phyloP scores from a whole-genome alignment of 37 sponge, comb jelly and placozoan species.

The Axinella damicornis region DNA sequence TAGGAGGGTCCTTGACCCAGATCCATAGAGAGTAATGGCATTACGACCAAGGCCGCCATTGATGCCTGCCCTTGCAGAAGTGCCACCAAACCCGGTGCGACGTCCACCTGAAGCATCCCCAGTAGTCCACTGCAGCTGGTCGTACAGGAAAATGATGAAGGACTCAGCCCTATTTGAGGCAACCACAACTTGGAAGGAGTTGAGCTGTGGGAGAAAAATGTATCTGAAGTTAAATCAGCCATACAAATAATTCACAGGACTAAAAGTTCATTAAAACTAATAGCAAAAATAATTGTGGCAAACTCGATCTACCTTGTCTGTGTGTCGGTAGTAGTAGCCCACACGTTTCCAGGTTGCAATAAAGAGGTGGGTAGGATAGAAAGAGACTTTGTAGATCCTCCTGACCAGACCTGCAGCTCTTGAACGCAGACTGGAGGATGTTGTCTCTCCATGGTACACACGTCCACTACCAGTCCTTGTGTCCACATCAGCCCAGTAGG shows the following conservation, averaged over 20 bases:
- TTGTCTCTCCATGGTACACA: conserved; percentile 27
- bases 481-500: conserved; percentile 13
- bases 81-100: too few relatives aligned
- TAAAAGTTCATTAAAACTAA: too few relatives aligned
- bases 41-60: conserved; percentile 28
- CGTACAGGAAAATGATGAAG: conserved; percentile 15
- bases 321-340: neutral
- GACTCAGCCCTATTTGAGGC: conserved; percentile 1
- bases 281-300: too few relatives aligned
- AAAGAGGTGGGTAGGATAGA: neutral
- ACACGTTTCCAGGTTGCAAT: conserved; percentile 16
- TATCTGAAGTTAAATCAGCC: too few relatives aligned
- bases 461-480: neutral
- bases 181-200: conserved; percentile 32
- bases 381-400: neutral
- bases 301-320: neutral
- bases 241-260: too few relatives aligned
- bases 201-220: neutral
- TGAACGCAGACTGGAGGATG: neutral
- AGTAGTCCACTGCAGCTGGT: conserved; percentile 12
- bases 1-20: conserved; percentile 10
- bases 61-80: conserved; percentile 14
- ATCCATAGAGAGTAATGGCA: conserved; percentile 9
- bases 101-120: too few relatives aligned
- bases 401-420: neutral